Evolutionary conservation across 2,888 invertebrate species (phyloP), one percentile per base, ranked within the genome.

Genomic region (Conistra vaccinii): DNA sequence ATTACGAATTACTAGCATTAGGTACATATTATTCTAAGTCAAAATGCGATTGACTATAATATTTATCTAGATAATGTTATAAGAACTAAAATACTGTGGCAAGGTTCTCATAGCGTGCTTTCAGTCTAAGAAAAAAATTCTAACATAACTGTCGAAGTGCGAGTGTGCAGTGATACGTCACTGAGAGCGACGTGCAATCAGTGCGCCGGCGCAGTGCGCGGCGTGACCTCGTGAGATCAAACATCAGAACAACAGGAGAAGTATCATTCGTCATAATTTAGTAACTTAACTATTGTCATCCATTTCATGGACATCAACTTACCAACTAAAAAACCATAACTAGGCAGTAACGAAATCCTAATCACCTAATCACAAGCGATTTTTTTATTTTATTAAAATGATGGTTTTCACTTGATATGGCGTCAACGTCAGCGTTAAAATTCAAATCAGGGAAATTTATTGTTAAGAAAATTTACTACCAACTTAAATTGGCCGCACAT

Each of bases 261-360:
- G 73, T 88, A 85, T 79, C 86, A 85, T 89, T 90, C 83, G 78
- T 87, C 83, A 92, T 92, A 92, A 92, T 90, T 92, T 91, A 92
- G 86, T 86, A 91, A 92, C 91, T 90, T 89, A 92, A 90, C 89
- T 92, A 92, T 86, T 87, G 88, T 88, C 85, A 91, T 93, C 95
- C 95, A 95, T 95, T 93, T 90, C 53, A 95, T 95, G 95, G 95
- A 94, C 85, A 84, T 78, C 78, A 82, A 86, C 88, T 90, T 91
- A 86, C 87, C 83, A 90, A 88, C 90, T 91, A 92, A 90, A 87
- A 89, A 80, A 85, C 57, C 63, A 69, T 67, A 80, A 66, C 3
- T 62, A 87, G 90, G 89, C 88, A 91, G 88, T 88, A 90, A 90
- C 89, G 86, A 90, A 89, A 89, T 85, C 69, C 66, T 90, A 90